Evolutionary conservation across 2,888 invertebrate genomes (phyloP).

Genomic region (Athalia circularis): DNA sequence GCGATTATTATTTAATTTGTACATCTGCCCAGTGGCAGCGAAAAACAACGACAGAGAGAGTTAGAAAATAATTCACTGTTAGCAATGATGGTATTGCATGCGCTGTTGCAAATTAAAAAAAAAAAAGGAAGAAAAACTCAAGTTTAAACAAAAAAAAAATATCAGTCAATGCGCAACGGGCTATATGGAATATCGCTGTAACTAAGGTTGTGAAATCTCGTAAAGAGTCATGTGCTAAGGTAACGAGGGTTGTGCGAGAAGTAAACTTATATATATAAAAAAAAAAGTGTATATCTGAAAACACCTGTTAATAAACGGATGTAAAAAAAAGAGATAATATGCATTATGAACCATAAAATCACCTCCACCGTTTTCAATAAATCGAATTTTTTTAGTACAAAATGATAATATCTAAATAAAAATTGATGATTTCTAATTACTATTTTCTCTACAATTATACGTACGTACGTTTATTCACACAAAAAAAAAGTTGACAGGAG

Average conservation of each 20-base stretch:
- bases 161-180: no score
- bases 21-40: no score
- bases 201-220: conserved; percentile 33
- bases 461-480: no score
- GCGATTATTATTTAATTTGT: neutral
- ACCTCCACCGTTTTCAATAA: neutral
- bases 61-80: no score
- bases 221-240: conserved; percentile 37
- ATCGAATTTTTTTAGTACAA: neutral
- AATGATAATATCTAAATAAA: neutral
- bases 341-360: neutral
- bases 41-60: no score
- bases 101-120: neutral
- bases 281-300: conserved; percentile 1
- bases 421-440: neutral
- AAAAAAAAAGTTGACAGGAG: no score
- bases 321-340: neutral
- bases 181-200: neutral
- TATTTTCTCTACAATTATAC: neutral
- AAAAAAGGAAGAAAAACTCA: neutral
- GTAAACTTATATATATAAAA: neutral
- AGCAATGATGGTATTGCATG: neutral
- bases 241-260: conserved; percentile 23
- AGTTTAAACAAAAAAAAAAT: neutral
- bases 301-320: conserved; percentile 28